Conservation (phyloP, 2,888 invertebrate genomes). For the Plebejus melissa region DNA sequence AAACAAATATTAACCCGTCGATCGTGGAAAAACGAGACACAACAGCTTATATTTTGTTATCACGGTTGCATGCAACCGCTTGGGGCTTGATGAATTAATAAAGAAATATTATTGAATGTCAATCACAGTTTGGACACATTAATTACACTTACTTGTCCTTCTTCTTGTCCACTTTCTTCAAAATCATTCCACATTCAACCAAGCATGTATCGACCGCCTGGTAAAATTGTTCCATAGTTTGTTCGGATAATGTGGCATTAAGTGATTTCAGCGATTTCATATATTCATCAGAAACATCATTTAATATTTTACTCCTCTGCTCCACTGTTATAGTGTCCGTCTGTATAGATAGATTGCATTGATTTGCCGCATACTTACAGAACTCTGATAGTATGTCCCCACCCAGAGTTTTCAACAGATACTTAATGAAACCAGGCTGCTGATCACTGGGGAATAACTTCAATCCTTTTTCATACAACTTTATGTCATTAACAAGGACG, state of each 20-base stretch:
- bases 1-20: not conserved
- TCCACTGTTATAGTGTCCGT: slow-evolving; percentile 81
- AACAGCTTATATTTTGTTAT: too few species aligned
- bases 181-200: slow-evolving; percentile 85
- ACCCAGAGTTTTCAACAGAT: slow-evolving; percentile 90
- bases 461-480: slow-evolving; percentile 89
- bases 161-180: slow-evolving; percentile 94
- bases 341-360: slow-evolving; percentile 82
- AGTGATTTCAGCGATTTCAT: slow-evolving; percentile 82
- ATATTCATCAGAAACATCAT: slow-evolving; percentile 83
- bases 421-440: slow-evolving; percentile 86
- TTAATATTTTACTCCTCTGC: slow-evolving; percentile 84
- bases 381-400: slow-evolving; percentile 90
- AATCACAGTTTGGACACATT: slow-evolving; percentile 2
- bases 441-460: slow-evolving; percentile 80
- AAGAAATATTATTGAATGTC: not conserved
- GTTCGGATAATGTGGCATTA: slow-evolving; percentile 83
- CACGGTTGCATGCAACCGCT: too few species aligned
- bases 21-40: too few species aligned
- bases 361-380: slow-evolving; percentile 87
- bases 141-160: slow-evolving; percentile 80
- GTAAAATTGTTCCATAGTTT: slow-evolving; percentile 88
- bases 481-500: slow-evolving; percentile 84
- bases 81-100: not conserved
- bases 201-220: slow-evolving; percentile 85